These are phyloP conservation scores for Caiman crocodilus DNA, from an alignment of 2,797 vertebrate species.

Conservation along the genomic window DNA sequence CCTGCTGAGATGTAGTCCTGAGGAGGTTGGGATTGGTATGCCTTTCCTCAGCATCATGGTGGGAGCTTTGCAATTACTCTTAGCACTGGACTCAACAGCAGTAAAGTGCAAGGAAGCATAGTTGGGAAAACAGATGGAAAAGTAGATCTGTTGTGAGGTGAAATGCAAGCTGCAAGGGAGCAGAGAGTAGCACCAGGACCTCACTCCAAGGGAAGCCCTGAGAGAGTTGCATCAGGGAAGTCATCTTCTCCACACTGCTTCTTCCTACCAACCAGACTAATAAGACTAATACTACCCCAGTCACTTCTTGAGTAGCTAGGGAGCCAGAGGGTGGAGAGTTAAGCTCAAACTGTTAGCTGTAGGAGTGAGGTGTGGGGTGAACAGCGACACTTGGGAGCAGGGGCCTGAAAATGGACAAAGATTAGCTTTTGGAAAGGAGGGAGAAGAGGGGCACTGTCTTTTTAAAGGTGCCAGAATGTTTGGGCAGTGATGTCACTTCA, in stretches of 20 bases:
- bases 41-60: background rate
- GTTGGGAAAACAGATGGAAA: background rate
- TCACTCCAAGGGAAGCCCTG: background rate
- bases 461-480: slow-evolving; percentile 24
- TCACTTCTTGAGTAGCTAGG: background rate
- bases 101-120: background rate
- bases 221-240: background rate
- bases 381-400: background rate
- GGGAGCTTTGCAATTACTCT: background rate
- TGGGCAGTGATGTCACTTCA: slow-evolving; percentile 19
- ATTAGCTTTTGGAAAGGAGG: background rate
- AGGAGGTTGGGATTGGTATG: background rate
- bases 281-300: background rate
- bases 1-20: background rate
- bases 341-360: background rate
- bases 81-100: background rate
- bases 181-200: background rate
- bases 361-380: fast-evolving
- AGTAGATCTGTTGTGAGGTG: background rate
- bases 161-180: background rate
- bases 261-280: background rate
- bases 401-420: background rate
- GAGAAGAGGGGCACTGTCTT: background rate
- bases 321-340: slow-evolving; percentile 8
- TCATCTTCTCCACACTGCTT: background rate